Evolutionary conservation across 1,140 invertebrate genomes (phyloP).

Genomic region (Trichonephila inaurata): DNA sequence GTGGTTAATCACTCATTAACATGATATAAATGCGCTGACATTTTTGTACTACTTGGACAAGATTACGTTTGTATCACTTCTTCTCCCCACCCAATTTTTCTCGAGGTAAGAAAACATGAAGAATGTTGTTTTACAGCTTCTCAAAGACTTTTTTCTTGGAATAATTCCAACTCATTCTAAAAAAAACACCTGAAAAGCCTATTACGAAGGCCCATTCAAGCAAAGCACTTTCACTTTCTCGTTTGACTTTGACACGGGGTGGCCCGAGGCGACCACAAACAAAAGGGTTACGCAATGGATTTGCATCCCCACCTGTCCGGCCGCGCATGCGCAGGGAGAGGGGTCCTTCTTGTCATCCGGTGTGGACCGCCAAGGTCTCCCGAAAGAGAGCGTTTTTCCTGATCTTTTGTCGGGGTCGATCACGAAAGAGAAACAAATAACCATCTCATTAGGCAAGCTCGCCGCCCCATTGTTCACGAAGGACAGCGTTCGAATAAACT

Average conservation of each 20-base stretch:
- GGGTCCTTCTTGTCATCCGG: conserved; percentile 3
- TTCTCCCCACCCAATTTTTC: background rate
- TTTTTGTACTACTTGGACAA: no score
- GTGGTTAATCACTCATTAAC: no score
- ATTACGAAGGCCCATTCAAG: background rate
- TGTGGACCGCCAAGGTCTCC: conserved; percentile 6
- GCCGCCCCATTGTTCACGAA: background rate
- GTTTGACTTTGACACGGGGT: background rate
- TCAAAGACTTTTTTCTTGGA: background rate
- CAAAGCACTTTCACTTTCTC: conserved; percentile 17
- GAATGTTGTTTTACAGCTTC: background rate
- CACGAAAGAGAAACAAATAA: conserved; percentile 23
- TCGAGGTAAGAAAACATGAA: background rate
- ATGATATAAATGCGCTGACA: no score
- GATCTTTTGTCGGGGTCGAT: background rate
- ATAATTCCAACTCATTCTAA: background rate
- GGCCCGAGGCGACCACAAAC: background rate
- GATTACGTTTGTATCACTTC: no score
- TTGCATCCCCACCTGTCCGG: background rate
- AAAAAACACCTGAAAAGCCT: background rate
- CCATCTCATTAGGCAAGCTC: background rate
- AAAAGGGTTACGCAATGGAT: background rate
- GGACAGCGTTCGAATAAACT: background rate
- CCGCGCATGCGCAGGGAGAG: background rate
- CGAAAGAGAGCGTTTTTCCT: conserved; percentile 31